Conservation (phyloP, 2,888 invertebrate genomes). For the Chaetogeoica ovagalla region DNA sequence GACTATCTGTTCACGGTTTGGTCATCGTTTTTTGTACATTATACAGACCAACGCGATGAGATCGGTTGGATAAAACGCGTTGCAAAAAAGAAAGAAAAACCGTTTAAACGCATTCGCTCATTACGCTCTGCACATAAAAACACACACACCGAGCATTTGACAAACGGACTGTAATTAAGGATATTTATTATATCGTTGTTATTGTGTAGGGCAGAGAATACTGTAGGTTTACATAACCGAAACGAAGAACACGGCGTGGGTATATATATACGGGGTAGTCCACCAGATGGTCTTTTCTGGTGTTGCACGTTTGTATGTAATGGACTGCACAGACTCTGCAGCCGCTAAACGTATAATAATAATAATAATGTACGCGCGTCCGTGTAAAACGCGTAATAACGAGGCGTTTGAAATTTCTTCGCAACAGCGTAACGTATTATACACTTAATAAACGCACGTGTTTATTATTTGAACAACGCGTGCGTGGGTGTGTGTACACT, state of each 20-base stretch:
- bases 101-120: constrained; percentile 33
- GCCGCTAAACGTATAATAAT: too few relatives aligned
- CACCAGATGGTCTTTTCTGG: constrained; percentile 26
- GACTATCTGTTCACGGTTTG: too few relatives aligned
- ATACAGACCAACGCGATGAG: background rate
- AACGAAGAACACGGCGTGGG: constrained; percentile 26
- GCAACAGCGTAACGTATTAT: background rate
- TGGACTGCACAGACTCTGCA: background rate
- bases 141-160: constrained; percentile 29
- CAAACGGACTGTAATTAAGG: constrained; percentile 50
- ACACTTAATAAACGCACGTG: too few relatives aligned
- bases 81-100: constrained; percentile 13
- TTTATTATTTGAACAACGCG: too few relatives aligned
- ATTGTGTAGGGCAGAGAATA: too few relatives aligned
- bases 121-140: too few relatives aligned
- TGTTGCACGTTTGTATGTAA: constrained; percentile 9
- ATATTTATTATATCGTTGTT: constrained; percentile 27
- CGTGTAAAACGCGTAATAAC: too few relatives aligned
- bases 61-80: too few relatives aligned
- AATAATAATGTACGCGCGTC: too few relatives aligned
- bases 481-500: background rate
- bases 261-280: constrained; percentile 7
- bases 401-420: too few relatives aligned
- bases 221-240: constrained; percentile 9
- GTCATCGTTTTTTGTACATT: too few relatives aligned